Conservation (phyloP, 1,140 invertebrate species). For the Drosophila nasuta region DNA sequence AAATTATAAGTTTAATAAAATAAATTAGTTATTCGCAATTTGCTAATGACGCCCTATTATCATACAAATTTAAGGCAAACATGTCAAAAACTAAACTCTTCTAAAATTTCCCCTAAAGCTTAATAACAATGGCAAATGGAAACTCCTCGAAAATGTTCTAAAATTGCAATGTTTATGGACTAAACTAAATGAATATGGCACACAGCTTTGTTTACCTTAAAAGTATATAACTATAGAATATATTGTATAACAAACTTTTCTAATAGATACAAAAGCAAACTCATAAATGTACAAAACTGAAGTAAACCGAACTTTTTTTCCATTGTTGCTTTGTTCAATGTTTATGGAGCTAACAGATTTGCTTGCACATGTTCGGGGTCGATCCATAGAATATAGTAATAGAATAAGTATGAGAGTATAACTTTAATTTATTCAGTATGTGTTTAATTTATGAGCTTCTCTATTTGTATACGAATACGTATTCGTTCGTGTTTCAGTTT, state of each 20-base stretch:
- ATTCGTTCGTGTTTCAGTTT: constrained; percentile 23
- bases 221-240: too few species aligned
- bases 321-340: constrained; percentile 27
- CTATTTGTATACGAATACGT: neutral
- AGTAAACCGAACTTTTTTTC: constrained; percentile 30
- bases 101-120: too few species aligned
- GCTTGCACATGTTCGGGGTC: constrained; percentile 43
- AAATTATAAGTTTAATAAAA: too few species aligned
- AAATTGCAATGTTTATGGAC: too few species aligned
- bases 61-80: too few species aligned
- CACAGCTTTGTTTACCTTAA: too few species aligned
- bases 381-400: constrained; percentile 18
- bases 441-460: constrained; percentile 26
- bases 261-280: constrained; percentile 3
- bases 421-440: constrained; percentile 46
- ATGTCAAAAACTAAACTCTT: too few species aligned
- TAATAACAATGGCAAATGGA: too few species aligned
- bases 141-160: too few species aligned
- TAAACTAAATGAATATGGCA: too few species aligned
- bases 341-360: constrained; percentile 39
- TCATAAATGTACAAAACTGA: constrained; percentile 22
- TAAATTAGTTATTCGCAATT: too few species aligned
- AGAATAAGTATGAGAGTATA: neutral
- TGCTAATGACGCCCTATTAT: too few species aligned
- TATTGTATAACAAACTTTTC: neutral